phyloP scores from a whole-genome alignment of 2,888 invertebrate species.

The Hirtodrosophila alboralis region DNA sequence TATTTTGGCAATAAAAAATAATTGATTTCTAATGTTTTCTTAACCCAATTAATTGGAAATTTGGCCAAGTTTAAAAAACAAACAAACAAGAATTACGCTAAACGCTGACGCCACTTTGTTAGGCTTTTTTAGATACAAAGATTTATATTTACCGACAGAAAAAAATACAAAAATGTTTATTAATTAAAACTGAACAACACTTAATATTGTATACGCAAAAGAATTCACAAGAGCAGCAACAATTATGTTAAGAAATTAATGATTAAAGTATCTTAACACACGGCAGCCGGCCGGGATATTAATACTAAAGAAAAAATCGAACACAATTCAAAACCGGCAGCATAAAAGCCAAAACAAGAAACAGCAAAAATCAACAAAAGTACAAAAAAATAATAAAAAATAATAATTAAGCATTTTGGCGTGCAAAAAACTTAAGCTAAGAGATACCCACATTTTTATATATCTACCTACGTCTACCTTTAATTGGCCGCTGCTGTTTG shows the following conservation, averaged over 20 bases:
- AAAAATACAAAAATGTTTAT: constrained; percentile 23
- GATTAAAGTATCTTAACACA: constrained; percentile 34
- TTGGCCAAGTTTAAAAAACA: background rate
- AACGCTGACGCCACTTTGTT: constrained; percentile 38
- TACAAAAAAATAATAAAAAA: constrained; percentile 1
- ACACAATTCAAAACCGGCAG: constrained; percentile 42
- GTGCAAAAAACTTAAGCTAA: constrained; percentile 45
- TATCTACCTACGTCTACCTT: too few species aligned
- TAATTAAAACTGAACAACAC: constrained; percentile 50
- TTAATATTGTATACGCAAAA: constrained; percentile 13
- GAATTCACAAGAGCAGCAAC: constrained; percentile 32
- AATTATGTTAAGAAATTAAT: constrained; percentile 61
- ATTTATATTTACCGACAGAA: too few species aligned
- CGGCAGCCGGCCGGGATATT: constrained; percentile 34
- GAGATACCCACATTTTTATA: constrained; percentile 25
- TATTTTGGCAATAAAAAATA: too few species aligned
- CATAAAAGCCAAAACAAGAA: constrained; percentile 17
- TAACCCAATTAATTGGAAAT: constrained; percentile 10
- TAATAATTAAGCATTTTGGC: constrained; percentile 44
- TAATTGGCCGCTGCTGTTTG: constrained; percentile 34
- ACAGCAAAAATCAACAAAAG: constrained; percentile 2
- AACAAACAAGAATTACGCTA: background rate
- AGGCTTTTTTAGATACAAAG: constrained; percentile 5
- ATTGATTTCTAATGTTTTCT: constrained; percentile 7
- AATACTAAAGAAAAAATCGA: constrained; percentile 29